Conservation (phyloP, 2,888 invertebrate genomes). For the Ecdyonurus torrentis region DNA sequence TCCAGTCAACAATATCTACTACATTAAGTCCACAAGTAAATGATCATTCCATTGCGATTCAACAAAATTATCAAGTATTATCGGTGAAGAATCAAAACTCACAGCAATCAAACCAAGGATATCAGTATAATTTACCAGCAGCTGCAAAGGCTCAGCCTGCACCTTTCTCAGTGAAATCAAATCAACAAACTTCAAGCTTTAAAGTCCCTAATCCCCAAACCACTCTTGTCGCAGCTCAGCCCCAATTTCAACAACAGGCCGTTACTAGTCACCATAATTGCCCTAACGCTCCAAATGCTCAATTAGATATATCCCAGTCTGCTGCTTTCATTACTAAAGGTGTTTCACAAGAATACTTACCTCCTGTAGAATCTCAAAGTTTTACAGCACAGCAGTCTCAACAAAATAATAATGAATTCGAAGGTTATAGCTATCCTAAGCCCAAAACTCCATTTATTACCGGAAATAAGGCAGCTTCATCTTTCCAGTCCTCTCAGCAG, state of each 20-base stretch:
- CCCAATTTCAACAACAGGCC: not conserved
- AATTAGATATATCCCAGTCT: not conserved
- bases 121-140: not conserved
- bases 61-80: not conserved
- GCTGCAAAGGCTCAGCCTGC: not conserved
- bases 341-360: not conserved
- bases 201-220: no score
- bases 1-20: no score
- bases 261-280: no score
- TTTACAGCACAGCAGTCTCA: no score
- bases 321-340: not conserved
- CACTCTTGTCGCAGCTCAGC: not conserved
- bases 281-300: no score
- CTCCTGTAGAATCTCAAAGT: not conserved
- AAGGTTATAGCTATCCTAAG: not conserved
- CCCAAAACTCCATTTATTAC: not conserved
- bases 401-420: not conserved
- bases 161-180: not conserved
- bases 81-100: no score
- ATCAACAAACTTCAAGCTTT: no score
- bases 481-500: no score
- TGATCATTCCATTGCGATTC: not conserved
- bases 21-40: not conserved
- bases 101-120: not conserved
- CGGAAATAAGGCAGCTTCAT: no score